Evolutionary conservation across 2,113 vertebrate genomes (phyloP).

Genomic region (Alethe castanea): DNA sequence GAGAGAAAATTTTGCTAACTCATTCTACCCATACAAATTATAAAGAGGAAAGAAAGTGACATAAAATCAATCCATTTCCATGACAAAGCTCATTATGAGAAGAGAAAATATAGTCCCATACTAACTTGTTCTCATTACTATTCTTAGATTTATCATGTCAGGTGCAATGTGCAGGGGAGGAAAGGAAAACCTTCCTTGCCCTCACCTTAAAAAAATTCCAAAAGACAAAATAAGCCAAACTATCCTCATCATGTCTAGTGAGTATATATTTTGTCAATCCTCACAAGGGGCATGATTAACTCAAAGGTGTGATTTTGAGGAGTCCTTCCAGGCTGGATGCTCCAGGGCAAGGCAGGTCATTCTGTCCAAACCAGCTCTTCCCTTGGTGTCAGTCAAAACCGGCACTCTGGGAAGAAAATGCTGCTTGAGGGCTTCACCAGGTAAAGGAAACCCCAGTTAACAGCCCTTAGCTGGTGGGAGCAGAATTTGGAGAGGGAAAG

Average conservation of each 20-base stretch:
- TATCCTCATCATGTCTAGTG: neutral
- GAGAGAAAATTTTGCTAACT: conserved; percentile 25
- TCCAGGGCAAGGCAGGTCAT: neutral
- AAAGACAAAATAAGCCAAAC: neutral
- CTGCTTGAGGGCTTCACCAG: neutral
- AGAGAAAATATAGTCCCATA: conserved; percentile 46
- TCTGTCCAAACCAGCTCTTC: neutral
- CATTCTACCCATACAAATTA: conserved; percentile 50
- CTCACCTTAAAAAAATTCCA: neutral
- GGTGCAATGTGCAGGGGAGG: neutral
- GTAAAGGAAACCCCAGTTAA: neutral
- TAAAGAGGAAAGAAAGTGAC: conserved; percentile 34
- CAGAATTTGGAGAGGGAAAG: neutral
- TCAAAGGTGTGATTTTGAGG: neutral
- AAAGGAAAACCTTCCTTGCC: conserved; percentile 14
- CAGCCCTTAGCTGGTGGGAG: neutral
- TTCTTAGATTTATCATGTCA: conserved; percentile 28
- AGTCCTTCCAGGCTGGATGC: neutral
- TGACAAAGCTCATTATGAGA: conserved; percentile 45
- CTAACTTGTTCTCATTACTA: conserved; percentile 57
- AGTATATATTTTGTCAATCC: neutral
- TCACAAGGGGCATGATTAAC: neutral
- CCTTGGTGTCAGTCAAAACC: accelerated
- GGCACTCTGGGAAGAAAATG: neutral
- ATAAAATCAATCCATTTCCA: conserved; percentile 60